Base-by-base conservation (phyloP, 2,113 vertebrate genomes). In the Raja brachyura region DNA sequence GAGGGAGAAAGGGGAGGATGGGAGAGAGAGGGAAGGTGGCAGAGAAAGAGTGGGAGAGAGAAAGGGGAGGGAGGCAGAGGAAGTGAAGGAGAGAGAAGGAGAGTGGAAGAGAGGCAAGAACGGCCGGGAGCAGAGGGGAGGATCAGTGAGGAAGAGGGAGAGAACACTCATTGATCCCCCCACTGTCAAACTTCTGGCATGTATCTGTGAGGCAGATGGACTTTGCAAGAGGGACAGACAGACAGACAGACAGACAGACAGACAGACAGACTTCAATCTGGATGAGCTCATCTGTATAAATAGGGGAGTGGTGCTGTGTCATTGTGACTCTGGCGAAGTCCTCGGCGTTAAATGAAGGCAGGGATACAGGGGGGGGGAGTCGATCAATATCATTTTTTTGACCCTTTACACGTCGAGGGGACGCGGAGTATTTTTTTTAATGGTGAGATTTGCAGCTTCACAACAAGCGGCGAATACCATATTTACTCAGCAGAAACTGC, bases 201-300 rank as follows among this genome's bases (percentile, higher is more conserved):
- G 54, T 66, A 92, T 92, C 39, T 25, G 68, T 54, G 48, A 48
- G 90, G 39, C 28, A 48, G 39, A 20, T 54, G 33, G 54, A 92
- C 18, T 73, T 92, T 92, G 90, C 68, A n/a, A n/a, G n/a, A n/a
- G n/a, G n/a, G n/a, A n/a, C 88, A 92, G 90, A 73, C 90, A 92
- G 90, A 73, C 90, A 92, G 68, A 73, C 39, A n/a, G n/a, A n/a
- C n/a, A n/a, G n/a, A n/a, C n/a, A n/a, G n/a, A n/a, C 88, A 92
- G 90, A 73, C 90, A 92, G 90, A 73, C 90, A 92, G 68, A 73
- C 39, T 92, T 92, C 90, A 92, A 92, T 73, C 73, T 92, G 33
- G 59, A 68, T 73, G 31, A 74, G 90, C 73, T 92, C 90, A 92
- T 48, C 90, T 92, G 54, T 73, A 48, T 48, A 73, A 73, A 92